Conservation (phyloP, 2,888 invertebrate species). For the Cantharis rustica region DNA sequence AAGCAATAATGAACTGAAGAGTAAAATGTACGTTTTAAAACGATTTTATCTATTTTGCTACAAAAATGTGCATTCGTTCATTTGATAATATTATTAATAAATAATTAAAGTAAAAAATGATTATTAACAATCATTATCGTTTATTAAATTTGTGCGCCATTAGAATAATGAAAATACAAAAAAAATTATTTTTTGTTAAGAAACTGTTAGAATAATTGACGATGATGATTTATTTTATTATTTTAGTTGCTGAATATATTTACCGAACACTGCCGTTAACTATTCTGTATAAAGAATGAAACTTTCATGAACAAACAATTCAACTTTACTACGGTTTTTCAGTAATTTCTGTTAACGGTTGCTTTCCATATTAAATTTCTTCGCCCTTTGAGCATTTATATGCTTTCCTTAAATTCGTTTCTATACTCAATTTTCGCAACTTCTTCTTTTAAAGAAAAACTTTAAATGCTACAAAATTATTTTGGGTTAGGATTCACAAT, state of each 20-base stretch:
- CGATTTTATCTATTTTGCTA: too few species aligned
- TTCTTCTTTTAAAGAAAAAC: slow-evolving; percentile 2
- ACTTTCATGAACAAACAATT: neutral
- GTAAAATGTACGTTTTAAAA: too few species aligned
- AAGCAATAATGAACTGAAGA: too few species aligned
- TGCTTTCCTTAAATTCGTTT: neutral
- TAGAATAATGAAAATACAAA: too few species aligned
- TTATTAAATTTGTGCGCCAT: too few species aligned
- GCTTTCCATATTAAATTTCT: slow-evolving; percentile 1
- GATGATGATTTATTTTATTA: neutral
- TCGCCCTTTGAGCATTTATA: neutral
- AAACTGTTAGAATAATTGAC: neutral
- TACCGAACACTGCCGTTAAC: neutral
- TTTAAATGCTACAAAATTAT: neutral
- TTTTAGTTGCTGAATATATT: neutral
- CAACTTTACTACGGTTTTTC: slow-evolving; percentile 1
- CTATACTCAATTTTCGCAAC: neutral
- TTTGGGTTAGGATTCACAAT: neutral
- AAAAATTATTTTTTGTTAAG: too few species aligned
- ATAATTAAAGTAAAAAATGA: too few species aligned
- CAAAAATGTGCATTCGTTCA: too few species aligned
- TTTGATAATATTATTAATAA: too few species aligned
- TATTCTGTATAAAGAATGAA: neutral
- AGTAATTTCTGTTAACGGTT: slow-evolving; percentile 4
- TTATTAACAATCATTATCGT: too few species aligned